Percentiles rank a stretch among this genome's conserved stretches.
Conservation (phyloP, 2,888 invertebrate genomes). For the Rhogogaster chlorosoma region DNA sequence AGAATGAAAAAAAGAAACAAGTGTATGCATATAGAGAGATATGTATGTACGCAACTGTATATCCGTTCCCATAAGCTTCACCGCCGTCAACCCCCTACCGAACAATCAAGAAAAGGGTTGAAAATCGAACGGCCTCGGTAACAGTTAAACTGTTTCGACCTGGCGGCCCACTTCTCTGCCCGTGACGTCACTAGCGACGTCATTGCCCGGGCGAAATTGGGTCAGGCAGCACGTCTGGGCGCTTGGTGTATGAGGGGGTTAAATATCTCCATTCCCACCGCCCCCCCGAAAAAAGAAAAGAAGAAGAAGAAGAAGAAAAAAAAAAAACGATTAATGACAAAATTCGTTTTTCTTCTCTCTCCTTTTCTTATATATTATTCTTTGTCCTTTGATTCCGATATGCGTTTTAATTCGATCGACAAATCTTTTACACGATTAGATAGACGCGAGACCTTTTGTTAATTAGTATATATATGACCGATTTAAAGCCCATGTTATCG, state of each 20-base stretch:
- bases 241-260: background rate
- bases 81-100: background rate
- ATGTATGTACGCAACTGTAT: background rate
- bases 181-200: constrained; percentile 76
- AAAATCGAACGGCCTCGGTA: constrained; percentile 34
- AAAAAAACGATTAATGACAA: constrained; percentile 38
- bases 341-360: background rate
- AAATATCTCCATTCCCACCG: background rate
- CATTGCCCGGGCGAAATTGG: constrained; percentile 82
- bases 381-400: background rate
- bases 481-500: no score
- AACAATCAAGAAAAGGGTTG: background rate
- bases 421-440: no score
- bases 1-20: no score
- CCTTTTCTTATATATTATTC: no score
- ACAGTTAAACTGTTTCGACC: constrained; percentile 68
- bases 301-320: constrained; percentile 26
- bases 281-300: constrained; percentile 23
- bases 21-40: background rate
- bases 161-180: constrained; percentile 72
- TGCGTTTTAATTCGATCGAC: background rate
- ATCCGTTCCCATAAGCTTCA: background rate
- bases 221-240: constrained; percentile 75
- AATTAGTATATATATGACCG: no score
- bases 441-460: no score